Evolutionary conservation across 2,797 vertebrate genomes (phyloP).

Genomic region (Poecilia gillii): DNA sequence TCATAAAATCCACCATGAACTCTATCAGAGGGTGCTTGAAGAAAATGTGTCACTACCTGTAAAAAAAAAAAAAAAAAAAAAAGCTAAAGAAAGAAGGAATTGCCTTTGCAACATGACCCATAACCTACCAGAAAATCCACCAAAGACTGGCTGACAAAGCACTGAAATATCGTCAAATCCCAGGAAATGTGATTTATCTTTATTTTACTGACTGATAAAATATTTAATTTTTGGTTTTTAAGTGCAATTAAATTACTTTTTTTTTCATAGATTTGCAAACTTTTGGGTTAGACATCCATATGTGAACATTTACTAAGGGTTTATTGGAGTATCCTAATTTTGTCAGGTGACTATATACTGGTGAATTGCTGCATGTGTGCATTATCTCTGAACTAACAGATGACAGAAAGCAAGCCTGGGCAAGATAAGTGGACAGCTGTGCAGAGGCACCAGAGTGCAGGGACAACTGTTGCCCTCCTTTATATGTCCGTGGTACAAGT

Average conservation of each 20-base stretch:
- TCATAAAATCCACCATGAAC: background rate
- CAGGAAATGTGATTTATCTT: background rate
- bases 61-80: background rate
- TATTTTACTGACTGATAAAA: background rate
- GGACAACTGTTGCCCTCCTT: constrained; percentile 22
- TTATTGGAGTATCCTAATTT: background rate
- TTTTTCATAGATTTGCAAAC: background rate
- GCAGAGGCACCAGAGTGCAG: constrained; percentile 21
- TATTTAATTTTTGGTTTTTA: background rate
- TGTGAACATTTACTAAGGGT: background rate
- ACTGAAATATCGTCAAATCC: background rate
- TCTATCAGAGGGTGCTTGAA: background rate
- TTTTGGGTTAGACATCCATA: background rate
- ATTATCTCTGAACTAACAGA: background rate
- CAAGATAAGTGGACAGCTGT: constrained; percentile 23
- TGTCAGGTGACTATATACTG: background rate
- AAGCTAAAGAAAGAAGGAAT: background rate
- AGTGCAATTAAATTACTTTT: background rate
- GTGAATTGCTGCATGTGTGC: background rate
- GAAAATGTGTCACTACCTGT: background rate
- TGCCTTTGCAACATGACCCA: background rate
- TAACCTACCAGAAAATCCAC: background rate
- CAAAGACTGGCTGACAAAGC: background rate
- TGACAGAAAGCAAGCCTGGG: constrained; percentile 6
- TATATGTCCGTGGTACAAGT: constrained; percentile 25